Evolutionary conservation across 2,797 vertebrate genomes (phyloP).

Genomic region (Notoglanidium macrostoma): DNA sequence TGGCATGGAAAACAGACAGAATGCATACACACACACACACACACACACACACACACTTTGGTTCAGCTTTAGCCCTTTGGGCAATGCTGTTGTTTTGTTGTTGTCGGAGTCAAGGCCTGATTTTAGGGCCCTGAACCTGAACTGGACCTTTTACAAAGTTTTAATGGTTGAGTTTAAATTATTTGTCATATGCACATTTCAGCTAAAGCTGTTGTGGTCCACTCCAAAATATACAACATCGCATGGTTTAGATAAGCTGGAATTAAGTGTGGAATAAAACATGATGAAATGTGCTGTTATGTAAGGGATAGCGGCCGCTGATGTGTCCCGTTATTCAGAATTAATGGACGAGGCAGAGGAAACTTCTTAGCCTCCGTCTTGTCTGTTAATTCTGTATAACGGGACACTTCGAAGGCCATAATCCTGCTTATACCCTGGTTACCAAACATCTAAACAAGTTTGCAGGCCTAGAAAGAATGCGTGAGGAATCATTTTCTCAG

Average conservation of each 20-base stretch:
- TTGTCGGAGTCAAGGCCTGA: conserved; percentile 30
- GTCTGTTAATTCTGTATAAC: no score
- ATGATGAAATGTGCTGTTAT: background rate
- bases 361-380: no score
- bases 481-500: no score
- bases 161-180: conserved; percentile 71
- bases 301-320: no score
- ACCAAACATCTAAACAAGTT: no score
- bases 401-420: no score
- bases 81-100: conserved; percentile 25
- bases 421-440: no score
- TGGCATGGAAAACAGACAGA: background rate
- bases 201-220: background rate
- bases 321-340: no score
- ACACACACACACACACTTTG: background rate
- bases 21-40: background rate
- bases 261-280: background rate
- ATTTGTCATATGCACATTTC: conserved; percentile 10
- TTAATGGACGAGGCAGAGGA: no score
- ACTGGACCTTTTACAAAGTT: conserved; percentile 64
- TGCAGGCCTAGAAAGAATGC: no score
- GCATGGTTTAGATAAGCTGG: no score
- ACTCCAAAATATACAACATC: background rate
- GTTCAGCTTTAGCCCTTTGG: conserved; percentile 16
- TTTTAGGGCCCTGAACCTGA: conserved; percentile 46